Conservation (phyloP, 2,113 vertebrate species). For the Murina feae region DNA sequence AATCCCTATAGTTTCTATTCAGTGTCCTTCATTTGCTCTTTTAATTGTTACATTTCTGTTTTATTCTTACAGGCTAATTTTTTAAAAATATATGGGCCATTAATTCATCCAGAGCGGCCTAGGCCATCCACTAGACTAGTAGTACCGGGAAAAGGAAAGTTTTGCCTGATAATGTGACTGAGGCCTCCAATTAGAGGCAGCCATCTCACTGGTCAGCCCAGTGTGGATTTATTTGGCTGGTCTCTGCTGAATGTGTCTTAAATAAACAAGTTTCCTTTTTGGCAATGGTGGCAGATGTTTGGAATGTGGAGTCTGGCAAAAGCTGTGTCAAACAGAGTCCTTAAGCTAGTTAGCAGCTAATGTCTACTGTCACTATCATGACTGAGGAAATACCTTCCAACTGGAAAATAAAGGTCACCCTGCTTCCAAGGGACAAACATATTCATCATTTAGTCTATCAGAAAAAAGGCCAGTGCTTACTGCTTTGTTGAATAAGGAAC, state of each 20-base stretch:
- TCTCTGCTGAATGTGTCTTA: slow-evolving; percentile 42
- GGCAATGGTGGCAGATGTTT: slow-evolving; percentile 16
- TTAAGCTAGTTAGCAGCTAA: slow-evolving; percentile 29
- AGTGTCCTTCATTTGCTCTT: neutral
- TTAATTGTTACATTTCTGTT: neutral
- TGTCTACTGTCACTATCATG: neutral
- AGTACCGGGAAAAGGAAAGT: neutral
- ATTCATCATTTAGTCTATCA: neutral
- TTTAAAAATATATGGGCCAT: neutral
- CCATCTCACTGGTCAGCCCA: neutral
- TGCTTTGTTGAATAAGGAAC: neutral
- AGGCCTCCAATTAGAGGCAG: neutral
- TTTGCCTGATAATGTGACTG: neutral
- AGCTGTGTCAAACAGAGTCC: neutral
- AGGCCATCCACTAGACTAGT: neutral
- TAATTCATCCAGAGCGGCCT: neutral
- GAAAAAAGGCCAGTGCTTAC: neutral
- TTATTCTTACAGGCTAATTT: neutral
- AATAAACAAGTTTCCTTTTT: slow-evolving; percentile 52
- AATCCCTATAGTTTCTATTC: neutral
- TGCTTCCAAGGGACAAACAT: slow-evolving; percentile 32
- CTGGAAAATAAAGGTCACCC: slow-evolving; percentile 41
- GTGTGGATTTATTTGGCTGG: slow-evolving; percentile 1
- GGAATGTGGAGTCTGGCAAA: slow-evolving; percentile 27
- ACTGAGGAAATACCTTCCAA: slow-evolving; percentile 53